A percentile compares a stretch with the other conserved stretches of the same genome.
phyloP scores from a whole-genome alignment of 2,888 invertebrate species.

The Iselma pallidipennis region DNA sequence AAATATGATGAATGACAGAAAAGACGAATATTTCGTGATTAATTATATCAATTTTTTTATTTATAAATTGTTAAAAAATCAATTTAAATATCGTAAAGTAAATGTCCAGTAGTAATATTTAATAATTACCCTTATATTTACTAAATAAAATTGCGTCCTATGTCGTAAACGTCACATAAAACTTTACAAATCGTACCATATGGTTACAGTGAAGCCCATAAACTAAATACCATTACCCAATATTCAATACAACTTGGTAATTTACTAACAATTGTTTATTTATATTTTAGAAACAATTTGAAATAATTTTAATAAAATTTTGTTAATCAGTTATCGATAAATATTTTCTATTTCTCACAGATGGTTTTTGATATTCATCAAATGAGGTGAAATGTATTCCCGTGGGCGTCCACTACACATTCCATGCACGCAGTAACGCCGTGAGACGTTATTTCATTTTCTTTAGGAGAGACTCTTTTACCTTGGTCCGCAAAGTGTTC shows the following conservation, averaged over 20 bases:
- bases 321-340: conserved; percentile 24
- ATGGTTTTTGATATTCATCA: conserved; percentile 43
- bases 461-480: conserved; percentile 16
- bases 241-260: conserved; percentile 4
- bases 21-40: neutral
- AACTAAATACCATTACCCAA: conserved; percentile 25
- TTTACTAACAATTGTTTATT: conserved; percentile 23
- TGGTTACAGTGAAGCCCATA: conserved; percentile 28
- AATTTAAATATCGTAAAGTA: conserved; percentile 7
- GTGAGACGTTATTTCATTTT: conserved; percentile 38
- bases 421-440: conserved; percentile 35
- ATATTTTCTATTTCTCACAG: conserved; percentile 38
- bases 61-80: neutral
- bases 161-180: conserved; percentile 35
- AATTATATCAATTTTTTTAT: neutral
- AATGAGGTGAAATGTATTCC: conserved; percentile 40
- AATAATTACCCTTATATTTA: conserved; percentile 30
- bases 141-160: conserved; percentile 28
- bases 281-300: conserved; percentile 21
- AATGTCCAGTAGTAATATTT: conserved; percentile 22
- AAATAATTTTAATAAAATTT: conserved; percentile 16
- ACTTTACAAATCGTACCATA: conserved; percentile 34
- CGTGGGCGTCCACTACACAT: conserved; percentile 40
- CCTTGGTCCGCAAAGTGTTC: conserved; percentile 12
- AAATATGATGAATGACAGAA: neutral